Evolutionary conservation across 1,140 invertebrate species (phyloP), one percentile per base, ranked within the genome.

Genomic region (Pararge aegeria): DNA sequence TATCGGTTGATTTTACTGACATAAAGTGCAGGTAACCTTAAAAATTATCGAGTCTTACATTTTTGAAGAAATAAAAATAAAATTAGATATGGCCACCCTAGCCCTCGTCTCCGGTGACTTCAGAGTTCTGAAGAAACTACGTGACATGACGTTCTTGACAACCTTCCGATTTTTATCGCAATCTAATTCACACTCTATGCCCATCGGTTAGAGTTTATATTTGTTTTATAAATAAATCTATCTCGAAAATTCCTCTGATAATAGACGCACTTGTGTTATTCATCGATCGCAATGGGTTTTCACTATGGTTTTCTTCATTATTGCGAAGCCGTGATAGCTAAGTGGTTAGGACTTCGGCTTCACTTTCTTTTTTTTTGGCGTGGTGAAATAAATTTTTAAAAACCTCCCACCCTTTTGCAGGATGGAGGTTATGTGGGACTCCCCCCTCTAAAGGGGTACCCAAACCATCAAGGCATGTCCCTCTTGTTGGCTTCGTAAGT

Each of bases 51-150:
- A 4, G 2, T 24, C 7, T 24, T 24, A 4, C 7, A 4, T 4
- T 24, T 24, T 24, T 4, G 24, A 24, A 24, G 7, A 24, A 24
- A 24, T 24, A 44, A 52, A 61, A 34, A 2, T n/a, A n/a, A n/a
- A n/a, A n/a, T n/a, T n/a, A n/a, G n/a, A n/a, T 6, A 21, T 66
- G 19, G 54, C 50, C 37, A 59, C 59, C 27, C 37, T 46, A 42
- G 5, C 15, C 21, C 12, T 49, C 53, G 37, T 56, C 51, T 58
- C 44, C 51, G 34, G 42, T 42, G 38, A 57, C 55, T 58, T 42
- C 51, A 46, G 29, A 50, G 59, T 59, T 66, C 55, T 62, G 20
- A 62, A 66, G 58, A 52, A 57, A 61, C 54, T 66, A 58, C 55
- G 59, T 59, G 55, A 62, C 64, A 58, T 38, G 50, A 24, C 30